Conservation (phyloP, 1,140 invertebrate species). For the Platorchestia sp. region DNA sequence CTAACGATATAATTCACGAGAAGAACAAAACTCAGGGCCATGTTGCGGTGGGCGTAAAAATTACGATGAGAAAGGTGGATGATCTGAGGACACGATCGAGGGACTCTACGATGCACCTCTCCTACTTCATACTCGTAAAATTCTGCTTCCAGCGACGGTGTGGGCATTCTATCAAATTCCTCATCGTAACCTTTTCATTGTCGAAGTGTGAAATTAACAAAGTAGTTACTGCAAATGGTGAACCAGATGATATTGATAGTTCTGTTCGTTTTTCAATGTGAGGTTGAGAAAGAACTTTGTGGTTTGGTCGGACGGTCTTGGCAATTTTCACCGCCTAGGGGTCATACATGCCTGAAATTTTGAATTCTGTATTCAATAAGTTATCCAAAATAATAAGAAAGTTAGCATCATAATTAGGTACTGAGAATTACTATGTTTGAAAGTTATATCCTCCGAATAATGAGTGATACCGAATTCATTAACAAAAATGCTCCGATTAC, state of each 20-base stretch:
- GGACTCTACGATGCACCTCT: neutral
- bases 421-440: too few species aligned
- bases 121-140: neutral
- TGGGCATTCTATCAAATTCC: neutral
- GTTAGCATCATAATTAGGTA: too few species aligned
- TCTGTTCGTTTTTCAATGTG: too few species aligned
- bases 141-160: neutral
- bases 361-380: too few species aligned
- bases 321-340: too few species aligned
- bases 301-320: neutral
- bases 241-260: neutral
- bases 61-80: constrained; percentile 7
- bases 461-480: too few species aligned
- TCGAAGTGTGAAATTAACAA: neutral
- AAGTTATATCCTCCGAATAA: too few species aligned
- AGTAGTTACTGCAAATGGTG: neutral
- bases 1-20: neutral
- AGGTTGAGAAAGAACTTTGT: too few species aligned
- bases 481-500: too few species aligned
- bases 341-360: too few species aligned
- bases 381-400: too few species aligned
- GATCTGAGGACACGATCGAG: neutral
- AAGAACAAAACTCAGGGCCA: neutral
- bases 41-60: neutral
- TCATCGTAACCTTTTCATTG: neutral